Evolutionary conservation across 92 coral and sea anemone genomes (phyloP).

Genomic region (Palythoa heliodiscus): DNA sequence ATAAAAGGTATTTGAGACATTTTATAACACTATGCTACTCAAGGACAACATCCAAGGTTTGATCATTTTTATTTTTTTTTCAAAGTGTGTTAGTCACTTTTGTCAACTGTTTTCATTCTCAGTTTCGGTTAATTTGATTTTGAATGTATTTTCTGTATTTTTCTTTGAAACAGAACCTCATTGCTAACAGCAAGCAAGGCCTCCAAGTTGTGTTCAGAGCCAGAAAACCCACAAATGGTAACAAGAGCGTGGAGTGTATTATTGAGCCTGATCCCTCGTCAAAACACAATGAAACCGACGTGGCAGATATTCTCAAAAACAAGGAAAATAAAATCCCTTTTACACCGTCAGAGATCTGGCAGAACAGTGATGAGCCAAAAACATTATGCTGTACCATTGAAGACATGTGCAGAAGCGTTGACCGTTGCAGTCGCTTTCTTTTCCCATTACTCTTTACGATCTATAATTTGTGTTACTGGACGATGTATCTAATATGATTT

Average conservation of each 20-base stretch:
- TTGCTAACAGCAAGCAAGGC: constrained; percentile 6
- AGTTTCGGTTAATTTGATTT: too few species aligned
- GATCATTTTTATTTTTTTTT: too few species aligned
- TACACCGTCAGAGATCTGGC: not conserved
- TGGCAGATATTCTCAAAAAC: constrained; percentile 3
- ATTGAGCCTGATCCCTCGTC: not conserved
- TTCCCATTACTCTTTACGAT: constrained; percentile 70
- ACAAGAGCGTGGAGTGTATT: constrained; percentile 6
- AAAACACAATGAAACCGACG: not conserved
- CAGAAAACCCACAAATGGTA: constrained; percentile 20
- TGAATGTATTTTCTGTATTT: not conserved
- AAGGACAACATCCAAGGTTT: too few species aligned
- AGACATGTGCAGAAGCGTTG: constrained; percentile 18
- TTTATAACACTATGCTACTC: too few species aligned
- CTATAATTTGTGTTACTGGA: constrained; percentile 70
- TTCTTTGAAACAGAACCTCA: not conserved
- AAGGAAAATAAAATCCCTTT: not conserved
- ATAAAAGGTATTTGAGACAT: too few species aligned
- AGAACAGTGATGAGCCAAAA: not conserved
- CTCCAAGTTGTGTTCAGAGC: constrained; percentile 39
- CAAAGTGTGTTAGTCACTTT: too few species aligned
- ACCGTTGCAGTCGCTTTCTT: constrained; percentile 52
- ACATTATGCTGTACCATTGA: not conserved
- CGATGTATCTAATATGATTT: constrained; percentile 43
- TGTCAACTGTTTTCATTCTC: too few species aligned